A percentile compares a stretch with the other conserved stretches of the same genome.
Conservation (phyloP, 2,113 vertebrate genomes). For the Chauna torquata region DNA sequence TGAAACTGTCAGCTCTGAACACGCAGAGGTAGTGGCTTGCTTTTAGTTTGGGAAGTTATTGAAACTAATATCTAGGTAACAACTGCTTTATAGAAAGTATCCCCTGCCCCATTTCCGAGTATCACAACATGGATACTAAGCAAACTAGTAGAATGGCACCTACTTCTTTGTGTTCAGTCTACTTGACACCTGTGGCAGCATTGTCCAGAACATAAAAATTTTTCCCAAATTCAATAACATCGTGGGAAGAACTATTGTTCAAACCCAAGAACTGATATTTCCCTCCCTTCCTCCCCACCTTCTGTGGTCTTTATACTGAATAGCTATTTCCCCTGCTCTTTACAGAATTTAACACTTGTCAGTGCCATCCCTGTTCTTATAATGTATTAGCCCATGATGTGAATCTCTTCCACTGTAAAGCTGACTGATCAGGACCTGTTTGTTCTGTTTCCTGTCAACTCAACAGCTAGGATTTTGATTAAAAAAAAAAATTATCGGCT, state of each 20-base stretch:
- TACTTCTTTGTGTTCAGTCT: not conserved
- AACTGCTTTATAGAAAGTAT: not conserved
- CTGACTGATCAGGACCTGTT: not conserved
- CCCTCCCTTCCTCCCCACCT: not conserved
- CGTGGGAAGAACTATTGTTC: not conserved
- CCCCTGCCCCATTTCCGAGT: not conserved
- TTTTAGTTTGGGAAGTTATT: not conserved
- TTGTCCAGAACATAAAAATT: not conserved
- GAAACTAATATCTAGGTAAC: not conserved
- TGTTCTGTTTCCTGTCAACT: not conserved
- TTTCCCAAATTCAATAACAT: not conserved
- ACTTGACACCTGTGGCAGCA: not conserved
- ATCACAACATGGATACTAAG: not conserved
- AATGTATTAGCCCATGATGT: not conserved
- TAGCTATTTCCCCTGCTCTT: not conserved
- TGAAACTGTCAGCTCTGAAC: not conserved
- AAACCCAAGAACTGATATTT: not conserved
- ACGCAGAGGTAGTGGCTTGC: not conserved
- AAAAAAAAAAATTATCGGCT: not conserved
- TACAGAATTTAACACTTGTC: not conserved
- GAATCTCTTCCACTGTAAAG: not conserved
- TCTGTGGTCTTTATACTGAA: not conserved
- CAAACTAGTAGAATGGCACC: not conserved
- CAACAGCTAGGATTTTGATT: slow-evolving; percentile 30
- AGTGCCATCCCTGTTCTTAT: not conserved